phyloP scores from a whole-genome alignment of 2,888 invertebrate genomes.

The Drosophila leonis region DNA sequence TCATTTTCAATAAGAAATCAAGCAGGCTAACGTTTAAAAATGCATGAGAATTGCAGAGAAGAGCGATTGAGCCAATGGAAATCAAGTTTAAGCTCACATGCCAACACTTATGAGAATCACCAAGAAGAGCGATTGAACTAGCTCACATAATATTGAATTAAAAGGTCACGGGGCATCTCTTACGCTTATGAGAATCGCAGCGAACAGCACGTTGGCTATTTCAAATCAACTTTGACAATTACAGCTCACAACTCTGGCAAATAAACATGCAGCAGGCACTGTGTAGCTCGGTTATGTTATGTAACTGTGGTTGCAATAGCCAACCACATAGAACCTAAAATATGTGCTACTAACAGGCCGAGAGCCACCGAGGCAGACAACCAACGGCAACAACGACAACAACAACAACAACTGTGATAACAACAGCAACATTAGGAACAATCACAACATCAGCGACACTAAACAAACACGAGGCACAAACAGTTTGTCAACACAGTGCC shows the following conservation, averaged over 20 bases:
- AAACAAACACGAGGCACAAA: conserved; percentile 48
- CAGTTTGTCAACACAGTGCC: conserved; percentile 60
- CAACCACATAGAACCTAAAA: conserved; percentile 18
- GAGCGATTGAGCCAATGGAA: no score
- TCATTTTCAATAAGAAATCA: no score
- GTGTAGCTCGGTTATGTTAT: neutral
- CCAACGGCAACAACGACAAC: conserved; percentile 30
- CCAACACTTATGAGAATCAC: neutral
- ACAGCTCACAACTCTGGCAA: neutral
- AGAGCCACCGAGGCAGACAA: conserved; percentile 7
- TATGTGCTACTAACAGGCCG: conserved; percentile 32
- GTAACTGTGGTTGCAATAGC: conserved; percentile 22
- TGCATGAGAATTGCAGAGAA: neutral
- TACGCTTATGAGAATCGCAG: neutral
- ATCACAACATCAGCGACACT: conserved; percentile 28
- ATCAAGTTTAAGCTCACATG: no score
- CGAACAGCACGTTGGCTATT: neutral
- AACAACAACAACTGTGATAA: conserved; percentile 12
- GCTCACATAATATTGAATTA: neutral
- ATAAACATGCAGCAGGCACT: neutral
- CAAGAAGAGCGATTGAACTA: neutral
- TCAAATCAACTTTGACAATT: neutral
- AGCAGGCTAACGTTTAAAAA: no score
- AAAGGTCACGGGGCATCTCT: neutral
- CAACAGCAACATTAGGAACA: conserved; percentile 4